Base-by-base conservation (phyloP, 2,888 invertebrate species). In the Macaria notata region DNA sequence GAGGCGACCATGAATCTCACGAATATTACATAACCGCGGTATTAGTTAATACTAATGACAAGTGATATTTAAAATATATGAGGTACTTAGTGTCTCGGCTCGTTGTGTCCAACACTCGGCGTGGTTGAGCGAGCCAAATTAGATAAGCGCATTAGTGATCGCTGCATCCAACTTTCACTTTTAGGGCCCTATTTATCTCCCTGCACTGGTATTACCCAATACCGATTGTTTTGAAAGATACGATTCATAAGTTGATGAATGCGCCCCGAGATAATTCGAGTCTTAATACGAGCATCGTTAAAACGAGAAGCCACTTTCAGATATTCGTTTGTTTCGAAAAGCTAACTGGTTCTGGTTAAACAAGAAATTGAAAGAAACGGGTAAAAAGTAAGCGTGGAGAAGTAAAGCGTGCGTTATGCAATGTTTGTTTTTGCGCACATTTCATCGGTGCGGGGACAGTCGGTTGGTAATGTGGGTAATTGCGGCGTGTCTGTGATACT, bases 1-100 rank as follows among this genome's bases (percentile, higher is more conserved):
- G 67, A 70, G 79, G 85, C 81, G 75, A 79, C 79, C 80, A 76
- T 81, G 80, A 74, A 73, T 70, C 73, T 76, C 78, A 78, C 78
- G 78, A 76, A 70, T 70, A 68, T 88, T 88, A 86, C 81, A 79
- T 82, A 85, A 89, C 71, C 64, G 66, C 66, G 68, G 81, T 85
- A 86, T 87, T 83, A 84, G 85, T 84, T 86, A 87, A 84, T 79
- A 79, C 80, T 85, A 87, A 88, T 87, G 86, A 88, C 83, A 80
- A 79, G 82, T 83, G 81, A 86, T 88, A 84, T 85, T 86, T 83
- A 81, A 83, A 85, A 85, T 82, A 79, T 85, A 84, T 82, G 81
- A 82, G 79, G 75, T 78, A 81, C 76, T 74, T 72, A 76, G 76
- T 81, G 80, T 76, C 75, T 72, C 73, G 71, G 69, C 70, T 73